Percentiles rank a stretch among this genome's conserved stretches.
Conservation (phyloP, 2,797 vertebrate genomes). For the Danio choprae region DNA sequence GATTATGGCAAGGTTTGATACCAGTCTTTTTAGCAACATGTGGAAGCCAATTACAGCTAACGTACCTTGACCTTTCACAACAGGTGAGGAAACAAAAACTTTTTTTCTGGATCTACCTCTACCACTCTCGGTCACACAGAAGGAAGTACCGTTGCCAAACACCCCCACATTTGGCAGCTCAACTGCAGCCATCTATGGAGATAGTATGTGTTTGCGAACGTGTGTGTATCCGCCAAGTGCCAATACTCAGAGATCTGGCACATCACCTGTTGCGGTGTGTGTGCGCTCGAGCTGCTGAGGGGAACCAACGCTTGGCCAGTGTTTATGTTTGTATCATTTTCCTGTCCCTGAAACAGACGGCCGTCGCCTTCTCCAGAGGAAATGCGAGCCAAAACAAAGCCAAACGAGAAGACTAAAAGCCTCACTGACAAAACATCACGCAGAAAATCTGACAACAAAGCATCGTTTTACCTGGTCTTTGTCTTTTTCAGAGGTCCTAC, state of each 20-base stretch:
- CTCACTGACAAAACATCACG: constrained; percentile 46
- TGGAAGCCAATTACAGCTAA: constrained; percentile 63
- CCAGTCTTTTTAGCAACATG: constrained; percentile 60
- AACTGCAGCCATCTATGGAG: constrained; percentile 71
- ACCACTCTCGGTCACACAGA: constrained; percentile 64
- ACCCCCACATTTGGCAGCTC: constrained; percentile 76
- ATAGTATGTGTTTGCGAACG: constrained; percentile 48
- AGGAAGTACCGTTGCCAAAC: constrained; percentile 71
- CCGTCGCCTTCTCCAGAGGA: constrained; percentile 59
- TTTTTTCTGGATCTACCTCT: constrained; percentile 71
- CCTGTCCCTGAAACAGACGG: constrained; percentile 60
- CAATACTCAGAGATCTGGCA: constrained; percentile 67
- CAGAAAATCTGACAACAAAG: constrained; percentile 43
- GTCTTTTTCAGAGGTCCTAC: background rate
- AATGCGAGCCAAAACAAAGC: constrained; percentile 51
- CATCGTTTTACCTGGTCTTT: background rate
- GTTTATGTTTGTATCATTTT: constrained; percentile 63
- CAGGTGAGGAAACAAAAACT: constrained; percentile 77
- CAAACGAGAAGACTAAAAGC: constrained; percentile 46
- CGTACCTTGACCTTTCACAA: constrained; percentile 72
- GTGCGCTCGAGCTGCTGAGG: constrained; percentile 52
- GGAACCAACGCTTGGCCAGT: constrained; percentile 68
- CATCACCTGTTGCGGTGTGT: constrained; percentile 68
- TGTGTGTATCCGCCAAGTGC: constrained; percentile 48
- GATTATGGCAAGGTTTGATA: constrained; percentile 45